Evolutionary conservation across 2,888 invertebrate genomes (phyloP).

Genomic region (Stenichneumon culpator): DNA sequence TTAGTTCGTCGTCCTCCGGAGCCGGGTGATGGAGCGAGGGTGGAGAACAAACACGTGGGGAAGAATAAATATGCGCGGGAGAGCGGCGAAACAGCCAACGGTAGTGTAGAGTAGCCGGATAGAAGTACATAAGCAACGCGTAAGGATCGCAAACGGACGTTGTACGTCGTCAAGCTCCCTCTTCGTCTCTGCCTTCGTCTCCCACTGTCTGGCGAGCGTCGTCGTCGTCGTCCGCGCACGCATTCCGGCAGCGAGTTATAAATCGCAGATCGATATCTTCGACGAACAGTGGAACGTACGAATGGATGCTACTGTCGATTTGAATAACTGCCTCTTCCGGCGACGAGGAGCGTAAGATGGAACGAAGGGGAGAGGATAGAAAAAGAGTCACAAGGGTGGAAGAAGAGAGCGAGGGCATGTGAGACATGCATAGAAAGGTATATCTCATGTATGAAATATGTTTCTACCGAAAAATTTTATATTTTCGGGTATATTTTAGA

Average conservation of each 20-base stretch:
- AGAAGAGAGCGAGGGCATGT: neutral
- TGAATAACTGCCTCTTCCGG: slow-evolving; percentile 67
- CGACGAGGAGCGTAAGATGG: slow-evolving; percentile 14
- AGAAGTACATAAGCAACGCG: slow-evolving; percentile 47
- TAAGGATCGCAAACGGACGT: slow-evolving; percentile 38
- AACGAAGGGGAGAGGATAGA: neutral
- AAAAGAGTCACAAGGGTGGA: neutral
- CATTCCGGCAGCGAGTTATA: slow-evolving; percentile 69
- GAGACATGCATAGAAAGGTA: no score
- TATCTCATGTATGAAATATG: no score
- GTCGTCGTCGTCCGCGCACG: slow-evolving; percentile 48
- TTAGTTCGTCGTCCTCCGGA: slow-evolving; percentile 51
- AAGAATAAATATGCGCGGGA: slow-evolving; percentile 18
- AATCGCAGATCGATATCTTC: slow-evolving; percentile 70
- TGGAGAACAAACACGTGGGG: slow-evolving; percentile 48
- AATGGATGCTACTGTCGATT: slow-evolving; percentile 71
- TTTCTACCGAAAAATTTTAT: no score
- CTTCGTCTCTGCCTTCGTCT: neutral
- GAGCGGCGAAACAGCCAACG: slow-evolving; percentile 62
- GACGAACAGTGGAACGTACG: slow-evolving; percentile 42
- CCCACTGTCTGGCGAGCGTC: neutral
- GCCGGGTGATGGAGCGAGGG: slow-evolving; percentile 52
- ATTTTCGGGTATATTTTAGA: no score
- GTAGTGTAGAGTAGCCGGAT: slow-evolving; percentile 35
- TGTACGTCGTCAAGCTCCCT: slow-evolving; percentile 46